Evolutionary conservation across 2,888 invertebrate genomes (phyloP).

Genomic region (Bembecia ichneumoniformis): DNA sequence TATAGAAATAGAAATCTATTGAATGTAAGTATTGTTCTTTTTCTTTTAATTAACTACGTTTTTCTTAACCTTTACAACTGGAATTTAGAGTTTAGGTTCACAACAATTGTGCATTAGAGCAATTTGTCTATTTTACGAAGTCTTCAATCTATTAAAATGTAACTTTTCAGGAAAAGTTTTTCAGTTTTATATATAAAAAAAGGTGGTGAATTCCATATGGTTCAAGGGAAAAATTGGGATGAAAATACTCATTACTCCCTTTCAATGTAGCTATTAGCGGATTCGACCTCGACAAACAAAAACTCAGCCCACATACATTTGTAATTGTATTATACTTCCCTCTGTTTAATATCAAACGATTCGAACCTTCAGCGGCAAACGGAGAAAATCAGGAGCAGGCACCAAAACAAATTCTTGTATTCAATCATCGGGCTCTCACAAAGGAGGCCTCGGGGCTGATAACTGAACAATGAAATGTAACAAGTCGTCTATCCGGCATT

Average conservation of each 20-base stretch:
- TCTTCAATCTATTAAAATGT: too few relatives aligned
- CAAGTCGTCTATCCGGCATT: conserved; percentile 71
- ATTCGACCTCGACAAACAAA: conserved; percentile 19
- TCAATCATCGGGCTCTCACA: conserved; percentile 69
- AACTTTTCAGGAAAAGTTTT: too few relatives aligned
- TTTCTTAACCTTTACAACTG: too few relatives aligned
- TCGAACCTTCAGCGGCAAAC: conserved; percentile 56
- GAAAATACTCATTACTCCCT: not conserved
- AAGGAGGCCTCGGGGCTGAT: conserved; percentile 58
- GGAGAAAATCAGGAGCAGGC: conserved; percentile 63
- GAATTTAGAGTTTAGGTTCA: too few relatives aligned
- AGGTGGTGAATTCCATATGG: too few relatives aligned
- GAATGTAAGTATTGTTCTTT: too few relatives aligned
- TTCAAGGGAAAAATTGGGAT: not conserved
- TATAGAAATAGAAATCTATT: too few relatives aligned
- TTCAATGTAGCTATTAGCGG: not conserved
- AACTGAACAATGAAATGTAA: conserved; percentile 73
- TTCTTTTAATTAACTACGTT: too few relatives aligned
- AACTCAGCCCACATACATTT: conserved; percentile 32
- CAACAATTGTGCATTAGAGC: too few relatives aligned
- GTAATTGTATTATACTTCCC: conserved; percentile 38
- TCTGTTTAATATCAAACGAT: conserved; percentile 47
- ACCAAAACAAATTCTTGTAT: conserved; percentile 69
- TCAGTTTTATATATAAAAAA: too few relatives aligned
- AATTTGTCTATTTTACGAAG: too few relatives aligned